Conservation (phyloP, 2,113 vertebrate genomes). For the Eubucco bourcierii region DNA sequence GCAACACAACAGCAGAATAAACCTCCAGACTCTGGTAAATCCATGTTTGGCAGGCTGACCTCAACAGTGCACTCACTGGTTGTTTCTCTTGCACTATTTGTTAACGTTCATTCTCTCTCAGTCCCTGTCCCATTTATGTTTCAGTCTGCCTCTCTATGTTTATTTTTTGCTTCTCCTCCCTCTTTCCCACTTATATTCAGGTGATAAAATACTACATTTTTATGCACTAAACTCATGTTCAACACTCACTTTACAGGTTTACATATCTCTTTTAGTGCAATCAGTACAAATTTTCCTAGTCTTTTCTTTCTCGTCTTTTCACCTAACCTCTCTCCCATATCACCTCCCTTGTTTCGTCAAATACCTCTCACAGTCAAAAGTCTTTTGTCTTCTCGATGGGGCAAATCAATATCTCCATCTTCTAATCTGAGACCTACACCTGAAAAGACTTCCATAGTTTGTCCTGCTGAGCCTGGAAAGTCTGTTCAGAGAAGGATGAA, state of each 20-base stretch:
- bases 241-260: not conserved
- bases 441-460: not conserved
- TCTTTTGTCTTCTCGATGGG: not conserved
- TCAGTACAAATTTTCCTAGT: not conserved
- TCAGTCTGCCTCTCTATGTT: not conserved
- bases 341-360: not conserved
- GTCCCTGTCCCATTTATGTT: not conserved
- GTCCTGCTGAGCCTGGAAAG: not conserved
- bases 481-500: not conserved
- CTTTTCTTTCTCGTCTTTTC: not conserved
- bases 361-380: not conserved
- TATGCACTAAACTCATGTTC: not conserved
- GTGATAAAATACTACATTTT: not conserved
- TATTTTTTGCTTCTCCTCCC: not conserved
- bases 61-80: not conserved
- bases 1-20: not conserved
- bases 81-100: not conserved
- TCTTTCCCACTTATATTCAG: not conserved
- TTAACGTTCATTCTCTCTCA: not conserved
- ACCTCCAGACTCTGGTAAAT: not conserved
- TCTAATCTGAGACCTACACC: not conserved
- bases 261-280: not conserved
- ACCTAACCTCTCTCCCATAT: not conserved
- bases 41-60: not conserved
- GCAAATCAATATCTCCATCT: not conserved